These are phyloP conservation scores for Archocentrus centrarchus DNA, from an alignment of 2,113 vertebrate species.

Conservation along the genomic window DNA sequence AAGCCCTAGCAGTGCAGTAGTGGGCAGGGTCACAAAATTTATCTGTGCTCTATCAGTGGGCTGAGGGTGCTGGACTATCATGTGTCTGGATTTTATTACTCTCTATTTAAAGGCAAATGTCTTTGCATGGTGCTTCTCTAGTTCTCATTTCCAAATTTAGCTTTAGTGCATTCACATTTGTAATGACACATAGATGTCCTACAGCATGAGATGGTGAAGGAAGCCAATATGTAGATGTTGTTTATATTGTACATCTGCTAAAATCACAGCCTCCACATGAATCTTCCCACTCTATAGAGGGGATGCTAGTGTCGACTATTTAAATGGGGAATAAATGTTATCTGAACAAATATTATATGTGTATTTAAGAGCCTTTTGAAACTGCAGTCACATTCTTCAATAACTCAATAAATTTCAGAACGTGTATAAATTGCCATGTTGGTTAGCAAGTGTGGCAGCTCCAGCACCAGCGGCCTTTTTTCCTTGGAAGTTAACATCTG, in stretches of 20 bases:
- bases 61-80: constrained; percentile 50
- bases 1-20: constrained; percentile 53
- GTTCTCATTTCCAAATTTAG: constrained; percentile 61
- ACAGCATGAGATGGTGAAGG: not conserved
- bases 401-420: not conserved
- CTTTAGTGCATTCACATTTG: constrained; percentile 8
- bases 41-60: constrained; percentile 55
- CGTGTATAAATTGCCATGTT: not conserved
- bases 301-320: not conserved
- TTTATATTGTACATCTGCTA: not conserved
- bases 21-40: constrained; percentile 49
- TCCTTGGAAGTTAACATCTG: not conserved
- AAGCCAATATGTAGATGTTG: not conserved
- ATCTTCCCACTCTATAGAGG: not conserved
- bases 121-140: constrained; percentile 52
- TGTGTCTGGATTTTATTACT: constrained; percentile 73
- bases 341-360: too few species aligned
- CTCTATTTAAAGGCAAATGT: constrained; percentile 74
- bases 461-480: not conserved
- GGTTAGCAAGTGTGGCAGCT: too few species aligned
- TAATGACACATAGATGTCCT: not conserved
- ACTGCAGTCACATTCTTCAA: fast-evolving
- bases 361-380: too few species aligned
- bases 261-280: not conserved
- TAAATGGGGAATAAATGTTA: not conserved